Conservation (phyloP, 2,888 invertebrate genomes). For the Ophion slaviceki region DNA sequence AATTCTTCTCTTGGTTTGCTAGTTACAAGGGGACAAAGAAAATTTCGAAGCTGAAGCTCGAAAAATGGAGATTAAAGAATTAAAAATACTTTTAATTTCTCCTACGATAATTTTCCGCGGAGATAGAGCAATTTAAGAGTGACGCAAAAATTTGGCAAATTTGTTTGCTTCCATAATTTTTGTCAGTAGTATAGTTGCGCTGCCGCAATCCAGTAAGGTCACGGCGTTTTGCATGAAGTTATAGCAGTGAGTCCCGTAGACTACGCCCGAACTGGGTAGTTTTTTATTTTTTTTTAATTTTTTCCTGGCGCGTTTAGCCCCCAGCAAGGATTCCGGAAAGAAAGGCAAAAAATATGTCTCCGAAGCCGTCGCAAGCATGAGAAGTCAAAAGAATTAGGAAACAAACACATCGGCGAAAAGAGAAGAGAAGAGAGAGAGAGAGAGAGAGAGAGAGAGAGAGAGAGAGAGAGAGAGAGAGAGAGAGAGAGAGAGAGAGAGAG, state of each 20-base stretch:
- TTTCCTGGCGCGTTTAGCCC: slow-evolving; percentile 60
- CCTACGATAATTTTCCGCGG: too few relatives aligned
- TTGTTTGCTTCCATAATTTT: too few relatives aligned
- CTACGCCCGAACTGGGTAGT: background rate
- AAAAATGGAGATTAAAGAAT: too few relatives aligned
- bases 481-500: slow-evolving; percentile 38
- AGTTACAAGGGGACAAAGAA: too few relatives aligned
- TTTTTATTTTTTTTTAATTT: background rate
- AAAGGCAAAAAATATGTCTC: slow-evolving; percentile 3
- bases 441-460: slow-evolving; percentile 40
- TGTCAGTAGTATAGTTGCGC: background rate
- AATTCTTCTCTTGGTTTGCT: too few relatives aligned
- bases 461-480: slow-evolving; percentile 36
- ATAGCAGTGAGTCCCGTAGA: background rate
- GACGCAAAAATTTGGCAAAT: too few relatives aligned
- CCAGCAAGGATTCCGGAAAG: slow-evolving; percentile 57
- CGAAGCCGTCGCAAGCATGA: too few relatives aligned
- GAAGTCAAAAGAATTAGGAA: slow-evolving; percentile 29
- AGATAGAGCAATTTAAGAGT: too few relatives aligned
- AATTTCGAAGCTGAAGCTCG: too few relatives aligned
- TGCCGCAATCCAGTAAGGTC: background rate
- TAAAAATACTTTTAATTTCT: too few relatives aligned
- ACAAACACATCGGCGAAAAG: slow-evolving; percentile 33
- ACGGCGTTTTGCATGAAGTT: background rate
- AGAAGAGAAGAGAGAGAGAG: slow-evolving; percentile 22